phyloP scores from a whole-genome alignment of 1,140 invertebrate genomes.

The Ylistrum balloti region DNA sequence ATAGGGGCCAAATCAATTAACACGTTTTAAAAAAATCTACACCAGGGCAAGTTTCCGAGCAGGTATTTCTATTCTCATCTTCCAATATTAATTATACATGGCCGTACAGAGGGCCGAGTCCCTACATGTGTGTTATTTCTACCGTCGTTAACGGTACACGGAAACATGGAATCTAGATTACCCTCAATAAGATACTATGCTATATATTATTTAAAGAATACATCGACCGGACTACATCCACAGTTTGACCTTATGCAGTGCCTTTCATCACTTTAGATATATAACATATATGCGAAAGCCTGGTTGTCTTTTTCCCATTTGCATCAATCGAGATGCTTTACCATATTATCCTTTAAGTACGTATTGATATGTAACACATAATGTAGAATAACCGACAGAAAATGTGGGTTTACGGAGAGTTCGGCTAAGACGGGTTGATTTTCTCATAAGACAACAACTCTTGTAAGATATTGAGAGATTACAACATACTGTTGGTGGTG shows the following conservation, averaged over 20 bases:
- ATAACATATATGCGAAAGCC: background rate
- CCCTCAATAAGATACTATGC: background rate
- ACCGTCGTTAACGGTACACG: background rate
- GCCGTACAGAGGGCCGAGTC: background rate
- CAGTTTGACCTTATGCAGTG: background rate
- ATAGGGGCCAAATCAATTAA: conserved; percentile 30
- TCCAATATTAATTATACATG: background rate
- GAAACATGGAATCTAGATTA: background rate
- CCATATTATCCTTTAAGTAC: no score
- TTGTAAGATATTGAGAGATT: no score
- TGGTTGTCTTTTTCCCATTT: background rate
- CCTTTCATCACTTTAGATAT: background rate
- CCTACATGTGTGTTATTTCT: no score
- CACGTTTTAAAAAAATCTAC: background rate
- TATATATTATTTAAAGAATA: background rate
- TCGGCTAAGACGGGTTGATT: no score
- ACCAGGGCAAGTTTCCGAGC: background rate
- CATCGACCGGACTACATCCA: background rate
- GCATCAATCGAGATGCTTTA: background rate
- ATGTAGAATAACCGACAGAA: no score
- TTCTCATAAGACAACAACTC: no score
- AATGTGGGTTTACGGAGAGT: no score
- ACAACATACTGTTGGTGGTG: no score
- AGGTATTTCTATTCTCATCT: background rate
- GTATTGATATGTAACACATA: no score